These are phyloP conservation scores for Pheosia gnoma DNA, from an alignment of 2,888 invertebrate species.

Conservation along the genomic window DNA sequence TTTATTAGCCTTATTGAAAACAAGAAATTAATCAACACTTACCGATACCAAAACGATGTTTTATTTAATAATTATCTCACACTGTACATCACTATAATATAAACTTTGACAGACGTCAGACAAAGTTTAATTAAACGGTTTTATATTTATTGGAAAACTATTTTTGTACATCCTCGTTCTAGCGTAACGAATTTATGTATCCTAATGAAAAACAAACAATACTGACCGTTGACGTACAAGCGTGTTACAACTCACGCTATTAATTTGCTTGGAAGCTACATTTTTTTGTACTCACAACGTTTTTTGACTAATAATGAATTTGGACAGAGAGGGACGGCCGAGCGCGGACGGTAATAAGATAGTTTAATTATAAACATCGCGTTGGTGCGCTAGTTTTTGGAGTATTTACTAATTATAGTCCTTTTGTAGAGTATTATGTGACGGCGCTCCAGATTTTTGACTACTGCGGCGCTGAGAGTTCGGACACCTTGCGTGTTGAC, in stretches of 20 bases:
- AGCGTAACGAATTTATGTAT: constrained; percentile 63
- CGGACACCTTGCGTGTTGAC: constrained; percentile 65
- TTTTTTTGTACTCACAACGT: constrained; percentile 22
- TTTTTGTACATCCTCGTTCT: constrained; percentile 53
- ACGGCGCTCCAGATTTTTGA: constrained; percentile 77
- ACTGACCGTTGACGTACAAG: constrained; percentile 50
- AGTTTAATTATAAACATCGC: constrained; percentile 61
- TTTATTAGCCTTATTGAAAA: too few species aligned
- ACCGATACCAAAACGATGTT: too few species aligned
- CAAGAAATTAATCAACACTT: too few species aligned
- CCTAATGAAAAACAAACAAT: constrained; percentile 67
- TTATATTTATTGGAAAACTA: constrained; percentile 55
- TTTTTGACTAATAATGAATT: constrained; percentile 53
- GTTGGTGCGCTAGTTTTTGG: constrained; percentile 62
- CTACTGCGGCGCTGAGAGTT: constrained; percentile 67
- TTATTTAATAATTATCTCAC: too few species aligned
- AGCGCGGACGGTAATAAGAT: constrained; percentile 64
- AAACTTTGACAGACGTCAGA: background rate
- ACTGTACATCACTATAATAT: constrained; percentile 21
- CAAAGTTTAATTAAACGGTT: constrained; percentile 41
- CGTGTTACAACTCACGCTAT: constrained; percentile 40
- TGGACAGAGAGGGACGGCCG: constrained; percentile 58
- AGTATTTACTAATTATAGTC: constrained; percentile 54
- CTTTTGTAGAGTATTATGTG: constrained; percentile 71
- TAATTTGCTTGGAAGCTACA: constrained; percentile 22